A percentile compares a stretch with the other conserved stretches of the same genome.
phyloP scores from a whole-genome alignment of 2,113 vertebrate species.

The Cyanoderma ruficeps region DNA sequence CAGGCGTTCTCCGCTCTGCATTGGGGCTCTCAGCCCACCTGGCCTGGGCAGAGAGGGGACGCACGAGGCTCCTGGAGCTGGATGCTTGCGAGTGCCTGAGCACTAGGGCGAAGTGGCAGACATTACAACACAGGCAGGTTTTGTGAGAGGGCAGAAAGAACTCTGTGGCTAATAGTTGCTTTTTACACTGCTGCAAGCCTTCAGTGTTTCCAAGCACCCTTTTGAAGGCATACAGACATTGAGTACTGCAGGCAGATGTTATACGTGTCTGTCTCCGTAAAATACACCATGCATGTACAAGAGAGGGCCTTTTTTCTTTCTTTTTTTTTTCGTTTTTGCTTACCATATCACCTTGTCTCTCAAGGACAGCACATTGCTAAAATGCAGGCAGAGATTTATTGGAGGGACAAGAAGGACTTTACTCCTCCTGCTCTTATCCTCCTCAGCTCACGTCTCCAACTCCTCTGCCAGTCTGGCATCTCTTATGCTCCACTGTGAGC shows the following conservation, averaged over 20 bases:
- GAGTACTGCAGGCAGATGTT: neutral
- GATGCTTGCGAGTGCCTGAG: neutral
- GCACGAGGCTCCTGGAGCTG: neutral
- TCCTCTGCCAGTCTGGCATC: neutral
- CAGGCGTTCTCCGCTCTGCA: rapidly evolving
- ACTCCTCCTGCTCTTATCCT: neutral
- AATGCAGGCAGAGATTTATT: slow-evolving; percentile 60
- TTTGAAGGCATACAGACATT: neutral
- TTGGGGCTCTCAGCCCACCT: rapidly evolving
- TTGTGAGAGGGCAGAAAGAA: neutral
- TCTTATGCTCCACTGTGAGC: neutral
- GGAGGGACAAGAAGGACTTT: slow-evolving; percentile 26
- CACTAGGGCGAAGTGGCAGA: rapidly evolving
- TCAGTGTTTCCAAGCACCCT: neutral
- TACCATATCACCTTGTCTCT: slow-evolving; percentile 59
- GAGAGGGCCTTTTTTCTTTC: neutral
- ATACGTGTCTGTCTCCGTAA: neutral
- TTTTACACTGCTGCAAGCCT: neutral
- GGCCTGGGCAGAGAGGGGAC: rapidly evolving
- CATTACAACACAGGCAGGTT: neutral
- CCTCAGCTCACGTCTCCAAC: neutral
- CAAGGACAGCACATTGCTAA: slow-evolving; percentile 43
- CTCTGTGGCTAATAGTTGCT: neutral
- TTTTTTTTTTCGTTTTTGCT: neutral
- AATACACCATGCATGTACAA: slow-evolving; percentile 2